These are phyloP conservation scores for Heliothis subflexa DNA, from an alignment of 1,140 invertebrate genomes.

Conservation along the genomic window DNA sequence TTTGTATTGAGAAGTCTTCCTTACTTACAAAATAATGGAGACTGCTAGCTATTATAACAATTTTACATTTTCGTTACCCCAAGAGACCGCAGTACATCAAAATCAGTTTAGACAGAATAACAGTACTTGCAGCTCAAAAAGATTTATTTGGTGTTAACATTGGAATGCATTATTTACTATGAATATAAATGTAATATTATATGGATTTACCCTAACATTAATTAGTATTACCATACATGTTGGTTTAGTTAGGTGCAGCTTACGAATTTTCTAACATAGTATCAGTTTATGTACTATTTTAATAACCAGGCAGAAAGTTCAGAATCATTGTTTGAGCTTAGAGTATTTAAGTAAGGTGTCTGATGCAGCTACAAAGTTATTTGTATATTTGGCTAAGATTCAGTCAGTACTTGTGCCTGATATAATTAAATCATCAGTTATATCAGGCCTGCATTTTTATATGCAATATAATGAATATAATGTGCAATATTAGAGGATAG, in stretches of 20 bases:
- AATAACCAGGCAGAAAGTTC: not conserved
- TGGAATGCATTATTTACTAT: constrained; percentile 33
- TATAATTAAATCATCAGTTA: not conserved
- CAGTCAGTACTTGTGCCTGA: constrained; percentile 2
- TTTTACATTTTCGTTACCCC: not conserved
- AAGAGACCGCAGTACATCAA: constrained; percentile 17
- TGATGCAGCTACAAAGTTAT: too few species aligned
- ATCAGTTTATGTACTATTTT: constrained; percentile 1
- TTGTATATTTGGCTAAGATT: too few species aligned
- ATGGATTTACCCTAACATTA: constrained; percentile 28
- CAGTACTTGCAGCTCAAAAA: constrained; percentile 1
- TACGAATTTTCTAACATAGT: constrained; percentile 9
- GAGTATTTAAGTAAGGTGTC: too few species aligned
- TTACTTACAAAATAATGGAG: not conserved
- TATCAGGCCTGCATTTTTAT: constrained; percentile 7
- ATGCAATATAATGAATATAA: not conserved
- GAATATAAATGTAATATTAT: constrained; percentile 31
- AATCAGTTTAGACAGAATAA: constrained; percentile 23
- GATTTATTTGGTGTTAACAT: constrained; percentile 31
- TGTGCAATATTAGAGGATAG: constrained; percentile 29
- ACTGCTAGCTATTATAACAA: not conserved
- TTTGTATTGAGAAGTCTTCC: not conserved
- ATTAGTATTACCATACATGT: constrained; percentile 5
- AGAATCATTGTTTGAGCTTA: not conserved
- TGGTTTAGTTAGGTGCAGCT: constrained; percentile 20